A percentile compares a stretch with the other conserved stretches of the same genome.
These are phyloP conservation scores for Diarsia brunnea DNA, from an alignment of 2,888 invertebrate species.

Conservation along the genomic window DNA sequence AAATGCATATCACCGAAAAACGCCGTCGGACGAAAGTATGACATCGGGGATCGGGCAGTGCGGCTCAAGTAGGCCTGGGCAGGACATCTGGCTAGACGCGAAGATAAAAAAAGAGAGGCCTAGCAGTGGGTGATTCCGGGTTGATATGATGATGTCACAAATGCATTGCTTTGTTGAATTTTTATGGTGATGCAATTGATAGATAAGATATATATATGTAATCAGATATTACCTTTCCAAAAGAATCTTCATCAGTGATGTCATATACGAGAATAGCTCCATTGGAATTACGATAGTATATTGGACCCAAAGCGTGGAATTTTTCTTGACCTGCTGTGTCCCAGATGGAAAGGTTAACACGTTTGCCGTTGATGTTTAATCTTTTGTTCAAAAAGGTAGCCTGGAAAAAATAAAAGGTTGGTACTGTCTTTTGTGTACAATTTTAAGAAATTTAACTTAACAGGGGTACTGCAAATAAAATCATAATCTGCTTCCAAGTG, in stretches of 20 bases:
- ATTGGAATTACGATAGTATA: constrained; percentile 99
- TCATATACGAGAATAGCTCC: constrained; percentile 99
- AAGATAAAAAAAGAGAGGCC: too few relatives aligned
- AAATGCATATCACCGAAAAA: too few relatives aligned
- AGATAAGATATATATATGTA: constrained; percentile 12
- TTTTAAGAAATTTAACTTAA: neutral
- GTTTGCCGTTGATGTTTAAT: constrained; percentile 96
- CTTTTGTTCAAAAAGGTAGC: constrained; percentile 99
- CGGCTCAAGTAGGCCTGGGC: too few relatives aligned
- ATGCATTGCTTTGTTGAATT: neutral
- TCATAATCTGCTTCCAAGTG: neutral
- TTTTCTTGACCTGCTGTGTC: constrained; percentile 99
- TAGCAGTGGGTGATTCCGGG: too few relatives aligned
- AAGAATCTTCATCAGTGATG: constrained; percentile 99
- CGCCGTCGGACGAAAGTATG: too few relatives aligned
- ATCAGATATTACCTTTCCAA: constrained; percentile 93
- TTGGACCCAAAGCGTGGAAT: constrained; percentile 99
- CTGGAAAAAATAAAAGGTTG: constrained; percentile 87
- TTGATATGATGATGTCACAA: neutral
- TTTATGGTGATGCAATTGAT: neutral
- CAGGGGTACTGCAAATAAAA: neutral
- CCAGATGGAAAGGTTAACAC: constrained; percentile 98
- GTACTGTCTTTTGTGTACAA: neutral
- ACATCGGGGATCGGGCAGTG: too few relatives aligned
- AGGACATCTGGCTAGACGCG: too few relatives aligned